Base-by-base conservation (phyloP, 2,797 vertebrate genomes). In the Pagetopsis macropterus region DNA sequence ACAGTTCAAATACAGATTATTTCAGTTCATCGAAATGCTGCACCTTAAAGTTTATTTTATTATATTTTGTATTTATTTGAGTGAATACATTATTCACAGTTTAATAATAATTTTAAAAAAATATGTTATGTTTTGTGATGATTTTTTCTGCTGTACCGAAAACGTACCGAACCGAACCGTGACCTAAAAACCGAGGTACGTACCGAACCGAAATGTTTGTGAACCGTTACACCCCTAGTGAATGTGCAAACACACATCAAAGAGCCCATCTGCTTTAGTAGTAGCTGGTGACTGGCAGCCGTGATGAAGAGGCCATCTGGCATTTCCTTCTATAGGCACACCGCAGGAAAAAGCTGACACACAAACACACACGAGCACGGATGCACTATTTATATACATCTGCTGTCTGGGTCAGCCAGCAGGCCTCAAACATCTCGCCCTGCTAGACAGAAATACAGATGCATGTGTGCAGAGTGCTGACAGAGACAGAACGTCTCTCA, bases 251-350 rank as follows among this genome's bases (percentile, higher is more conserved):
- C 58, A 14, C 56, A 27, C 43, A 40, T 52, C 23, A 58, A 52
- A 45, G 31, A 46, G 55, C 67, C 75, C 75, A 76, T 84, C 79
- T 81, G 84, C 63, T 81, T 84, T 58, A 60, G 59, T 75, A 59
- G 76, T 72, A 67, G 67, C 64, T 65, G 50, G 51, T 77, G 75
- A 80, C 79, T 75, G 78, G 76, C 51, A 67, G 80, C 48, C 44
- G 11, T 56, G 71, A 72, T 65, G 4, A 67, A 49, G 68, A 72
- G 65, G 63, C 75, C 87, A 86, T 80, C 83, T 84, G 84, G 78
- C 71, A 82, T 88, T 86, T 77, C 85, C 84, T 85, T 89, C 79
- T 85, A 88, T 81, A 86, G 89, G 74, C 83, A 84, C 49, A 76
- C 66, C 9, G 83, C 59, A 48, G 75, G 43, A 61, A 82, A 81